Percentiles rank a stretch among this genome's conserved stretches.
Evolutionary conservation across 2,113 vertebrate species (phyloP).

Genomic region (Sterrhoptilus dennistouni): DNA sequence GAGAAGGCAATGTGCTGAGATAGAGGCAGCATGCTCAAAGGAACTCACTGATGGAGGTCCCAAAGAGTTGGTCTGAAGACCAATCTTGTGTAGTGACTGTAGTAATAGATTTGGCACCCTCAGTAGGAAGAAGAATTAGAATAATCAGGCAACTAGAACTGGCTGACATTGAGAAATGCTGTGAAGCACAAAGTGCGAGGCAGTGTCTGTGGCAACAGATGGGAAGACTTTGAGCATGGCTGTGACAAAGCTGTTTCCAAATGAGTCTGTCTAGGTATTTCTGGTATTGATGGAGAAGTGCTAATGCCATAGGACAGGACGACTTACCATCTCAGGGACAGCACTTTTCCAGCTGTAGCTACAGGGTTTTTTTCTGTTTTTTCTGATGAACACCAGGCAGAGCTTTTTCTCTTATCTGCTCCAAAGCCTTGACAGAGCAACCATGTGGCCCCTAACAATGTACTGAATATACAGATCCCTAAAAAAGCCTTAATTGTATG

Average conservation of each 20-base stretch:
- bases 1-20: background rate
- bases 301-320: background rate
- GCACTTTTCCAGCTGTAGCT: background rate
- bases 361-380: background rate
- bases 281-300: background rate
- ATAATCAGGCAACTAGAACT: background rate
- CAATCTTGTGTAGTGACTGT: background rate
- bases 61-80: background rate
- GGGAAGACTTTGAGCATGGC: background rate
- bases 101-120: background rate
- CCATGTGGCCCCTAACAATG: background rate
- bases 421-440: background rate
- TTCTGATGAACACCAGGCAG: background rate
- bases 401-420: background rate
- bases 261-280: background rate
- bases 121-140: background rate
- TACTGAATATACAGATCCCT: background rate
- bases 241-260: background rate
- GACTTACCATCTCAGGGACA: background rate
- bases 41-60: background rate
- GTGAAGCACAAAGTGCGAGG: background rate
- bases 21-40: background rate
- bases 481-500: background rate
- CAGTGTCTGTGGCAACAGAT: constrained; percentile 21
- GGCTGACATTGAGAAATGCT: constrained; percentile 9